Evolutionary conservation across 2,113 vertebrate species (phyloP).

Genomic region (Myotis brandtii): DNA sequence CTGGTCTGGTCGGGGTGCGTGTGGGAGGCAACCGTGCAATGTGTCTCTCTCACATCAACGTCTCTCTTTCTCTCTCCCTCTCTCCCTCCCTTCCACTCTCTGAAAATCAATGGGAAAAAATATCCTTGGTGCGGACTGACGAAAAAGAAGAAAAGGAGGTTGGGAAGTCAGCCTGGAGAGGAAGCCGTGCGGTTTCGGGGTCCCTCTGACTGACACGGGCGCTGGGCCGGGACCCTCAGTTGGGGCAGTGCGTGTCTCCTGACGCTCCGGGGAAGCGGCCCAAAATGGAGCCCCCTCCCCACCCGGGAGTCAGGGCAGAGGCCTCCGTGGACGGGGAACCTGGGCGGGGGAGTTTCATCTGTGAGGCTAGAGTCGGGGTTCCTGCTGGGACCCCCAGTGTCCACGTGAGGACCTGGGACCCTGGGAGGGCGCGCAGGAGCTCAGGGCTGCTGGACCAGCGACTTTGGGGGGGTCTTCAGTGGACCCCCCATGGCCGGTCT

Average conservation of each 20-base stretch:
- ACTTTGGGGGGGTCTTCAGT: too few relatives aligned
- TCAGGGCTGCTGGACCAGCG: too few relatives aligned
- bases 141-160: neutral
- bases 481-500: too few relatives aligned
- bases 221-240: neutral
- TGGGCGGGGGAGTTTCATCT: too few relatives aligned
- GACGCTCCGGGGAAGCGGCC: fast-evolving
- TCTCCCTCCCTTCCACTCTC: too few relatives aligned
- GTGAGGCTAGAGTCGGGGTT: neutral
- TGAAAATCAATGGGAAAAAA: too few relatives aligned
- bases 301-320: neutral
- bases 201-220: fast-evolving
- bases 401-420: neutral
- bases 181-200: neutral
- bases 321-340: fast-evolving
- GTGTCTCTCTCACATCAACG: too few relatives aligned
- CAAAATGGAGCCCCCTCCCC: neutral
- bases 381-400: neutral
- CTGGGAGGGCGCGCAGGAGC: too few relatives aligned
- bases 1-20: too few relatives aligned
- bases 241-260: fast-evolving
- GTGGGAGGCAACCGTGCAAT: too few relatives aligned
- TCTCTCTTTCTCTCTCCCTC: too few relatives aligned
- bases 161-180: neutral
- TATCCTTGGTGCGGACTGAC: too few relatives aligned